Evolutionary conservation across 2,113 vertebrate genomes (phyloP), one percentile per base, ranked within the genome.

Genomic region (Polypterus senegalus): DNA sequence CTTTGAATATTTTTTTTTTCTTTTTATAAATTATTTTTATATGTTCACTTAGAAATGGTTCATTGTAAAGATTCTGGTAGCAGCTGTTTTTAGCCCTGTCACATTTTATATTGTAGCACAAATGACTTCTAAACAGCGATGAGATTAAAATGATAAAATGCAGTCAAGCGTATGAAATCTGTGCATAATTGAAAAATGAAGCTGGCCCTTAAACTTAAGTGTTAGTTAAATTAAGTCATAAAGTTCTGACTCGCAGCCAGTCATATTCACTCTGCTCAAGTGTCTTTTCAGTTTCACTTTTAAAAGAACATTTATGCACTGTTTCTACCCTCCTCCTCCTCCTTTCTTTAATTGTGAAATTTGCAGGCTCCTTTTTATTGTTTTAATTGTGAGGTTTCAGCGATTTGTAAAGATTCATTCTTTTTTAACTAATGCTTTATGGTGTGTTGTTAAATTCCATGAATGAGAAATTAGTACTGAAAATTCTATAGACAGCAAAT

Each of bases 161-260:
- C 52, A 66, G 52, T 57, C 27, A 59, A 61, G 61, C 57, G 45
- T 58, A 60, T 66, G 49, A 48, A 57, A 61, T 53, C 62, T 9
- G 9, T 46, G 6, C 58, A 46, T 67, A 61, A 58, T 63, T 65
- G 60, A 66, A 65, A 67, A 63, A 61, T 46, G n/a, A 63, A 53
- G 55, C 51, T 65, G 4, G 58, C 11, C 49, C 63, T 64, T 59
- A 64, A 72, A 69, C 63, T 54, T 10, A 54, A 52, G 49, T n/a
- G 58, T 56, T 67, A 53, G 61, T 61, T 66, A 70, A 67, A 70
- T 60, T 48, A 70, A 60, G 58, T 7, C 63, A 63, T 66, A 62
- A 47, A 66, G 59, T 49, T 5, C 48, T 47, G 48, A 9, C 4
- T 47, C 47, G 58, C 59, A 49, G 62, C 67, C 63, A 64, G 63